Percentiles rank a stretch among this genome's conserved stretches.
These are phyloP conservation scores for Gryllus bimaculatus DNA, from an alignment of 1,140 invertebrate genomes.

Conservation along the genomic window DNA sequence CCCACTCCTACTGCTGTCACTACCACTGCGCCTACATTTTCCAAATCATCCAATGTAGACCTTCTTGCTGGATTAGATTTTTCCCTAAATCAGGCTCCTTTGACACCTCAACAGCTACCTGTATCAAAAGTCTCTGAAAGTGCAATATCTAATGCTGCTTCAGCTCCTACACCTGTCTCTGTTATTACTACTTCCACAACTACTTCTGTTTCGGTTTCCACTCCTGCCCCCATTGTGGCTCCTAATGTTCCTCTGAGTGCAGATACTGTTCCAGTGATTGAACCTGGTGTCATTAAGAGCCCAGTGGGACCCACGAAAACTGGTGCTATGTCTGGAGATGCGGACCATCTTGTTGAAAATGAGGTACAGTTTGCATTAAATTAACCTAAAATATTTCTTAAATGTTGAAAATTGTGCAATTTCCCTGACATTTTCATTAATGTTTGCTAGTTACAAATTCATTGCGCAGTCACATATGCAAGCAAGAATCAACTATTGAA, in stretches of 20 bases:
- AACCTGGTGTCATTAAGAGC: too few species aligned
- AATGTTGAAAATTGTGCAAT: too few species aligned
- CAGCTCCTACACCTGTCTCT: background rate
- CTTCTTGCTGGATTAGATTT: constrained; percentile 68
- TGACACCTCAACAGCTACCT: constrained; percentile 44
- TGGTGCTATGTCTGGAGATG: too few species aligned
- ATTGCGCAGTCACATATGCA: too few species aligned
- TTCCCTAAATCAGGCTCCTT: constrained; percentile 54
- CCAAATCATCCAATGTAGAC: constrained; percentile 56
- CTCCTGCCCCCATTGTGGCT: background rate
- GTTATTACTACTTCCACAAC: background rate
- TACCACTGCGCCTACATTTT: background rate
- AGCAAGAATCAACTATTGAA: too few species aligned
- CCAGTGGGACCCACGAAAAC: too few species aligned
- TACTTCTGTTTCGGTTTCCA: background rate
- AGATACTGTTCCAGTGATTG: background rate
- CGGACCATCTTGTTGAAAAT: too few species aligned
- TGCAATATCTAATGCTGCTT: background rate
- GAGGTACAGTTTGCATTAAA: too few species aligned
- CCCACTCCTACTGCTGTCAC: background rate
- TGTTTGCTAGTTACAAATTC: too few species aligned
- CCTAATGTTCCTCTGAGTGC: background rate
- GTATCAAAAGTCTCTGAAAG: background rate
- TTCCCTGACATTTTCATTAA: too few species aligned
- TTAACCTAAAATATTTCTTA: too few species aligned